Percentiles rank a stretch among this genome's conserved stretches.
Evolutionary conservation across 1,140 invertebrate species (phyloP).

Genomic region (Tigriopus japonicus): DNA sequence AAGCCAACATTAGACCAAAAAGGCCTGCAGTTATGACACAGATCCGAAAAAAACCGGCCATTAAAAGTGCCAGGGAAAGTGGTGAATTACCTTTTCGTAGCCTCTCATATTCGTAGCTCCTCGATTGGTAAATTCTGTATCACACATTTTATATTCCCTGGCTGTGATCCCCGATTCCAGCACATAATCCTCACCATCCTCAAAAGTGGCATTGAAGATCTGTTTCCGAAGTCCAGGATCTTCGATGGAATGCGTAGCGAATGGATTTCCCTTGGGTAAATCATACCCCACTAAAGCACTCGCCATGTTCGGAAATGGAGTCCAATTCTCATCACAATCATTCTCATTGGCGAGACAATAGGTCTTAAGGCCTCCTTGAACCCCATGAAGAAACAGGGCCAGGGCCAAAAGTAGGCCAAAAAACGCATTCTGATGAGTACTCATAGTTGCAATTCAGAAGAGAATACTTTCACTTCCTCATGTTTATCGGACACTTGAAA

Average conservation of each 20-base stretch:
- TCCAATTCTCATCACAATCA: conserved; percentile 2
- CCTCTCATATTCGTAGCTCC: neutral
- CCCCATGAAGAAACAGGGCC: too few species aligned
- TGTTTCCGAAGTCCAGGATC: conserved; percentile 3
- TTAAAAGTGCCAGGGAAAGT: too few species aligned
- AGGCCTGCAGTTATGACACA: too few species aligned
- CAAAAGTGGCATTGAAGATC: neutral
- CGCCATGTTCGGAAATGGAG: neutral
- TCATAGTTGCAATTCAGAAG: too few species aligned
- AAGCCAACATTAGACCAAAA: too few species aligned
- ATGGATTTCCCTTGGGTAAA: conserved; percentile 4
- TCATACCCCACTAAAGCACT: conserved; percentile 9
- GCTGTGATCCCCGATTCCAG: neutral
- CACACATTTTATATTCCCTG: neutral
- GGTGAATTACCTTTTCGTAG: neutral
- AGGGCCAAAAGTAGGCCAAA: too few species aligned
- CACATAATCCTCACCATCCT: neutral
- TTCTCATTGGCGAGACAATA: neutral
- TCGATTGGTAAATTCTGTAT: neutral
- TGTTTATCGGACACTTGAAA: too few species aligned
- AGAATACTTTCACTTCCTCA: too few species aligned
- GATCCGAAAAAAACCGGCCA: too few species aligned
- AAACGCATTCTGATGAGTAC: too few species aligned
- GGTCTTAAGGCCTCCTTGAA: neutral
- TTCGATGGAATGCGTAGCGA: conserved; percentile 1